A percentile compares a stretch with the other conserved stretches of the same genome.
Evolutionary conservation across 2,113 vertebrate genomes (phyloP).

Genomic region (Lophochroa leadbeateri): DNA sequence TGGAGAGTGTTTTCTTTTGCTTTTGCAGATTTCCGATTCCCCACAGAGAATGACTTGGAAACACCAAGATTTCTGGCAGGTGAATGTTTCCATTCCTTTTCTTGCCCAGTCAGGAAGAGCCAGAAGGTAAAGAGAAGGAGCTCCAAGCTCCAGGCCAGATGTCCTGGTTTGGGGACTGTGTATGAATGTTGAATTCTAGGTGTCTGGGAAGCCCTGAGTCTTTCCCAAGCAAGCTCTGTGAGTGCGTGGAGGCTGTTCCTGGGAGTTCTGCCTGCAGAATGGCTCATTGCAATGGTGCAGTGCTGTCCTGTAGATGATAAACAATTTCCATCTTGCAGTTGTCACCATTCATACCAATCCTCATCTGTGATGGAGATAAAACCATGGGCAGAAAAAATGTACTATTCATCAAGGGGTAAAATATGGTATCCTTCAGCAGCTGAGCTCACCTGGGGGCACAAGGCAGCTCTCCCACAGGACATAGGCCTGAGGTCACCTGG

Average conservation of each 20-base stretch:
- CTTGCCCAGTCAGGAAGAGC: not conserved
- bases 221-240: not conserved
- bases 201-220: not conserved
- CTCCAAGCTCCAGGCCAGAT: not conserved
- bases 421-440: not conserved
- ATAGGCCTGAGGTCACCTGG: not conserved
- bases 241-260: not conserved
- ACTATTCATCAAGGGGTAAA: not conserved
- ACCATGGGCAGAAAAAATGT: not conserved
- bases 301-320: not conserved
- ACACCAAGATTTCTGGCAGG: not conserved
- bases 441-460: fast-evolving
- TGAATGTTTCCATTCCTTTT: not conserved
- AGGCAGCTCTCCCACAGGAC: not conserved
- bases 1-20: not conserved
- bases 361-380: not conserved
- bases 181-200: not conserved
- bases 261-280: not conserved
- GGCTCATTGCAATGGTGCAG: not conserved
- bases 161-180: not conserved
- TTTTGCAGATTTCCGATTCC: not conserved
- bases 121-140: not conserved
- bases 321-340: not conserved
- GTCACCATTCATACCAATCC: not conserved
- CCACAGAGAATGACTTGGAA: not conserved